These are phyloP conservation scores for Microctenopoma stevenorrisi DNA, from an alignment of 2,797 vertebrate genomes.

Conservation along the genomic window DNA sequence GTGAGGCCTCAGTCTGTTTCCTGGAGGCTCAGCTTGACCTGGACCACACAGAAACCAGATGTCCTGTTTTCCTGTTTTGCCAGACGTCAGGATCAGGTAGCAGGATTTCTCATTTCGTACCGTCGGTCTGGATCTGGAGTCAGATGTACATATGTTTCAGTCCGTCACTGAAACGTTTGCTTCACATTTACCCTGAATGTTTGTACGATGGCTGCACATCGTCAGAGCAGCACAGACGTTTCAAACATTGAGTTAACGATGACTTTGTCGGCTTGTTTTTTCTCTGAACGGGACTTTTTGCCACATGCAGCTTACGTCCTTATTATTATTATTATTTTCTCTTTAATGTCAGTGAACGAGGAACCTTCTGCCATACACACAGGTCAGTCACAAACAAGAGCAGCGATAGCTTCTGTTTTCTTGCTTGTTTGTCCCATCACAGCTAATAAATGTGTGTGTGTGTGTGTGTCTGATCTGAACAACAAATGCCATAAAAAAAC, in stretches of 20 bases:
- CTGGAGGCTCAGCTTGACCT: conserved; percentile 25
- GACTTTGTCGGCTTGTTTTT: too few species aligned
- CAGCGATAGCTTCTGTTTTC: background rate
- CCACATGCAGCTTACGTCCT: too few species aligned
- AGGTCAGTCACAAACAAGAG: conserved; percentile 8
- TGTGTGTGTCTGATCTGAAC: conserved; percentile 13
- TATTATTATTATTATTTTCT: too few species aligned
- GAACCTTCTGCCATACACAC: background rate
- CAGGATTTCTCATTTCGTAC: too few species aligned
- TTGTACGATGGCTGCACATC: too few species aligned
- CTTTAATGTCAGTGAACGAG: background rate
- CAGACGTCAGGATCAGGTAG: background rate
- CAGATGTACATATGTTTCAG: too few species aligned
- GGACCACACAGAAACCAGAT: conserved; percentile 16
- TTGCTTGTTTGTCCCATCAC: conserved; percentile 15
- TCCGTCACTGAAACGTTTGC: too few species aligned
- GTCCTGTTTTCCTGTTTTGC: conserved; percentile 1
- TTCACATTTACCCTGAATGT: too few species aligned
- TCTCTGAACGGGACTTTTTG: too few species aligned
- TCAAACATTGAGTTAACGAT: too few species aligned
- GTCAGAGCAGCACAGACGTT: too few species aligned
- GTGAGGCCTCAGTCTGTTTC: conserved; percentile 35
- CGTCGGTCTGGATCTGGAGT: too few species aligned
- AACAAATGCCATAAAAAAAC: conserved; percentile 43
- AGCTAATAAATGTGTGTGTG: conserved; percentile 2